Evolutionary conservation across 2,888 invertebrate species (phyloP), one percentile per base, ranked within the genome.

Genomic region (Nephrotoma guestfalica): DNA sequence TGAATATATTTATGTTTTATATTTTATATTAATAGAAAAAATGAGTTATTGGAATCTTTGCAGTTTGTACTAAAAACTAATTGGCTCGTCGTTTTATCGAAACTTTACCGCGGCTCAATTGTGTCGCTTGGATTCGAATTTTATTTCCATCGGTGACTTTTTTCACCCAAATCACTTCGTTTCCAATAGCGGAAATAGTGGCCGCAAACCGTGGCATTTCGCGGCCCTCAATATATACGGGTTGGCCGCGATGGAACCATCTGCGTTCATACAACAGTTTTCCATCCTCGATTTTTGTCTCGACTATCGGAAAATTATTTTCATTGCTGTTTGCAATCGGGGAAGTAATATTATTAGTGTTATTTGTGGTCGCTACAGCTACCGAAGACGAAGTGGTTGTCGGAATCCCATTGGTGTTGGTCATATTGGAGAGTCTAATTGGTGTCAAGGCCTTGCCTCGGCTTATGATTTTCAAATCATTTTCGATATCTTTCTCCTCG

Each of bases 201-300:
- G 96, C 98, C 84, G 97, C 95, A 90, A 97, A 97, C 90, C 96
- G 94, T 4, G 95, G 93, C 89, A 95, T 92, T 88, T 98, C 98
- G 88, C 96, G 95, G 18, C 97, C 97, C 92, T 97, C 97, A 3
- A 98, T 95, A 91, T 96, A 97, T 47, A 98, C 96, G 88, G 97
- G 96, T 92, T 98, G 98, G 0, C 98, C 98, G 88, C 98, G 94
- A 90, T 98, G 98, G 92, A 96, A 98, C 98, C 98, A 98, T 90
- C 97, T 94, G 88, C 97, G 94, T 92, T 98, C 98, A 92, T 97
- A 98, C 89, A 97, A 93, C 87, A 99, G 92, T 92, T 98, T 97
- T 86, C 98, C 98, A 92, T 98, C 98, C 92, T 98, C 98, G 88
- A 98, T 97, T 88, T 96, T 94, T 4, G 97, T 96, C 89, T 98